Conservation (phyloP, 2,113 vertebrate genomes). For the mouse (Mus musculus) region DNA sequence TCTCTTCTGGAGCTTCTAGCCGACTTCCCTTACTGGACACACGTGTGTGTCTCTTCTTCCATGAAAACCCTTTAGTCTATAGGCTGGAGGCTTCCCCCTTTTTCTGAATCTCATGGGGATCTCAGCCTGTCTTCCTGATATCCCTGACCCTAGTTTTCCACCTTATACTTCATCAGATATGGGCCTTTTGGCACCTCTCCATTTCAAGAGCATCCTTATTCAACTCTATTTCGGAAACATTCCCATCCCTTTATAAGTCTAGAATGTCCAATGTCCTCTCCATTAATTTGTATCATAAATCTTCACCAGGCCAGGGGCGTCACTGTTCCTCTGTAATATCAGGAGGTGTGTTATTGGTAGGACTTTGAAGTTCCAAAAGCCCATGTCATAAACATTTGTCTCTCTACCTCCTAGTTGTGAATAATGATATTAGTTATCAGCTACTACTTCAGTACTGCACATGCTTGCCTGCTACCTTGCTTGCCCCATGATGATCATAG, state of each 20-base stretch:
- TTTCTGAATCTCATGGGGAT: not conserved
- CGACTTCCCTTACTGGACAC: not conserved
- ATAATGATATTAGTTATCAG: not conserved
- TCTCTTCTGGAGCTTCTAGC: not conserved
- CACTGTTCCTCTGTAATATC: not conserved
- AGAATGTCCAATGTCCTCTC: fast-evolving
- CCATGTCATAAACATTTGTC: not conserved
- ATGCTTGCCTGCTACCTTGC: not conserved
- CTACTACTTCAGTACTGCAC: not conserved
- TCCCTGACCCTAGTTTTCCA: not conserved
- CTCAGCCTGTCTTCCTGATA: not conserved
- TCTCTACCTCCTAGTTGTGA: not conserved
- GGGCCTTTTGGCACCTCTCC: not conserved
- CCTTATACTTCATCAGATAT: not conserved
- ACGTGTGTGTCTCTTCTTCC: not conserved
- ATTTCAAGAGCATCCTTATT: not conserved
- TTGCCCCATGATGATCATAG: not conserved
- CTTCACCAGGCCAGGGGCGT: not conserved
- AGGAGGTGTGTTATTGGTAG: not conserved
- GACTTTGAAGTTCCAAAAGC: not conserved
- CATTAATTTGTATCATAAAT: not conserved
- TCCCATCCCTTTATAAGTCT: not conserved
- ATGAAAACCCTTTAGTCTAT: not conserved
- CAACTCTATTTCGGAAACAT: not conserved
- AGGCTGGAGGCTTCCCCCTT: not conserved